Evolutionary conservation across 2,888 invertebrate genomes (phyloP).

Genomic region (Drosophila borborema): DNA sequence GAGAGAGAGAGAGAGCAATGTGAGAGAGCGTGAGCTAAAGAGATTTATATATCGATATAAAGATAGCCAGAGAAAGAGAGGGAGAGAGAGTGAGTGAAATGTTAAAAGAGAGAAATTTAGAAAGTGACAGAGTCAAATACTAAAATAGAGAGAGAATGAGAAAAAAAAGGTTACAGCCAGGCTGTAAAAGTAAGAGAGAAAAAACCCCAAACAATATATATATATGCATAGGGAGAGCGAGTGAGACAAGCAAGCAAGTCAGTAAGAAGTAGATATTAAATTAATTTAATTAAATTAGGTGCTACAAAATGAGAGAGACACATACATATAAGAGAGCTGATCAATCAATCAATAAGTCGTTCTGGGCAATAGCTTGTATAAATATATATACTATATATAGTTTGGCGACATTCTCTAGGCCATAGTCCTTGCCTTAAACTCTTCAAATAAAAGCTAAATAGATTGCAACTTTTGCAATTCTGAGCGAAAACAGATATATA

Average conservation of each 20-base stretch:
- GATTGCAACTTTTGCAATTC: not conserved
- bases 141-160: not conserved
- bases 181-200: too few species aligned
- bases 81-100: not conserved
- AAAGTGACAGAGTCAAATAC: not conserved
- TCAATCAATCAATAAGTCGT: not conserved
- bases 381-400: not conserved
- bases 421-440: not conserved
- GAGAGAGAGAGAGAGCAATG: not conserved
- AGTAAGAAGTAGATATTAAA: not conserved
- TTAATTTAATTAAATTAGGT: not conserved
- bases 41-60: too few species aligned
- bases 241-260: not conserved
- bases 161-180: too few species aligned
- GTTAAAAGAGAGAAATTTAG: too few species aligned
- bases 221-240: not conserved
- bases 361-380: not conserved
- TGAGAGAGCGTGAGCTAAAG: not conserved
- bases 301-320: not conserved
- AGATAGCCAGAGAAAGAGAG: too few species aligned
- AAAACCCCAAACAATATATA: too few species aligned
- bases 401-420: not conserved
- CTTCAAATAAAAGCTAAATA: not conserved
- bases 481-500: constrained; percentile 1
- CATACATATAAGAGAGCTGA: not conserved